Evolutionary conservation across 2,113 vertebrate genomes (phyloP).

Genomic region (Ranitomeya variabilis): DNA sequence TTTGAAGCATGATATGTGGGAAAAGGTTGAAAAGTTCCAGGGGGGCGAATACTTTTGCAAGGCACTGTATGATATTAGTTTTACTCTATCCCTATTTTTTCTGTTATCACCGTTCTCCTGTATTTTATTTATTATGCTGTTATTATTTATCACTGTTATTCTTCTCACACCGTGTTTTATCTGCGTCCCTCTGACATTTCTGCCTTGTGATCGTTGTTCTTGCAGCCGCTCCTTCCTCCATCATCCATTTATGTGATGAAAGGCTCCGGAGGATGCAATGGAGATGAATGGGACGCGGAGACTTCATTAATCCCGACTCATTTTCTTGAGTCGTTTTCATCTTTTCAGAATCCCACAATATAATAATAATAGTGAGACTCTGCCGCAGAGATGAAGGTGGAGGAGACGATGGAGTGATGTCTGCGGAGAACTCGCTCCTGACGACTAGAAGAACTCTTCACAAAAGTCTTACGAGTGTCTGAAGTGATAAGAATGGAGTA

Average conservation of each 20-base stretch:
- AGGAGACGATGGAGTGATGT: neutral
- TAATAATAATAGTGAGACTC: neutral
- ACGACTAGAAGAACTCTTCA: no score
- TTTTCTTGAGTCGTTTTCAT: slow-evolving; percentile 5
- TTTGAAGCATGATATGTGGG: no score
- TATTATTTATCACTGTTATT: neutral
- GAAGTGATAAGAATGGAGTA: no score
- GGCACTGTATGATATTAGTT: no score
- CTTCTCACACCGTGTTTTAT: neutral
- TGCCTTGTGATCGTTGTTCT: neutral
- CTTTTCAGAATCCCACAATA: slow-evolving; percentile 1
- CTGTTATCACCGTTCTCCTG: no score
- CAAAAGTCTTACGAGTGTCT: no score
- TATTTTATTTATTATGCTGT: no score
- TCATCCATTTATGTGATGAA: neutral
- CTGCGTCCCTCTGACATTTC: neutral
- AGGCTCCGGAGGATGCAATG: neutral
- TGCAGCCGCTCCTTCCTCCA: neutral
- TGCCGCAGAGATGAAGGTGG: neutral
- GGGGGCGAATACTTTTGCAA: no score
- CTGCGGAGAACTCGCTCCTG: neutral
- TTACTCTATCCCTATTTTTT: no score
- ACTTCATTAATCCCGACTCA: slow-evolving; percentile 2
- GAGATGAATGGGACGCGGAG: neutral
- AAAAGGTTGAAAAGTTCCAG: no score